Conservation (phyloP, 1,140 invertebrate species). For the Globodera ellingtonae region DNA sequence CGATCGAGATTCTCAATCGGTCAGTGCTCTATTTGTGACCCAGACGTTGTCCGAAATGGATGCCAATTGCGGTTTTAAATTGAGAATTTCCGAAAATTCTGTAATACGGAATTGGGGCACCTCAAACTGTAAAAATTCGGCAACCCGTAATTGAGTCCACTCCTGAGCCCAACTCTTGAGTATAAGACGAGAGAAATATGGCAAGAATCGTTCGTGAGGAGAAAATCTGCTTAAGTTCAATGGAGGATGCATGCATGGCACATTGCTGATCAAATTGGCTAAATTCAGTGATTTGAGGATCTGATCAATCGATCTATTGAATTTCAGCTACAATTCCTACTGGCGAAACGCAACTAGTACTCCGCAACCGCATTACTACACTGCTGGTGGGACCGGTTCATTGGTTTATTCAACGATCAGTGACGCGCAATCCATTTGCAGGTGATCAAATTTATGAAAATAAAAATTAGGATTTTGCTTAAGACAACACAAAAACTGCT, state of each 20-base stretch:
- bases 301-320: background rate
- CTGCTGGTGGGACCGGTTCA: conserved; percentile 10
- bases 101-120: no score
- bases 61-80: no score
- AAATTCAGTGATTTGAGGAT: background rate
- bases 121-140: no score
- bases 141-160: no score
- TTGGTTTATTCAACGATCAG: conserved; percentile 27
- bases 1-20: no score
- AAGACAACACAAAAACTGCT: no score
- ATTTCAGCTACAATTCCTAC: conserved; percentile 31
- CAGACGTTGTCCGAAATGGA: no score
- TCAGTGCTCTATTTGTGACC: no score
- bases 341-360: conserved; percentile 11
- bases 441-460: conserved; percentile 6
- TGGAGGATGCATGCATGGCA: background rate
- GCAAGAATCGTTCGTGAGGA: background rate
- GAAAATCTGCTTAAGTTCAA: background rate
- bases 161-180: no score
- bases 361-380: background rate
- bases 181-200: background rate
- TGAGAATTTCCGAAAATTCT: no score
- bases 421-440: conserved; percentile 40
- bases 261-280: background rate
- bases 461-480: no score